phyloP scores from a whole-genome alignment of 2,113 vertebrate species.

The Epinephelus lanceolatus region DNA sequence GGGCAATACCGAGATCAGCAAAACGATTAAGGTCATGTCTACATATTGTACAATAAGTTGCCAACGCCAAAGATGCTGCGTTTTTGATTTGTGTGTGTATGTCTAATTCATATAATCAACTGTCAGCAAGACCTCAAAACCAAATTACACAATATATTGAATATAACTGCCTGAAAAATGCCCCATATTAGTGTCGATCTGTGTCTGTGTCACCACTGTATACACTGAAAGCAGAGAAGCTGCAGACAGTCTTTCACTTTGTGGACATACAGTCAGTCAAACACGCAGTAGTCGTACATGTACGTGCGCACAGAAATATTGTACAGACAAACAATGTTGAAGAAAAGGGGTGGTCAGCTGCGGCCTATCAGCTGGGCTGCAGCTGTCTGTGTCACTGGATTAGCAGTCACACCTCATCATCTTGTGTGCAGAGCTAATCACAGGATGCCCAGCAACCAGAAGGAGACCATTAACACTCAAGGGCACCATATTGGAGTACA shows the following conservation, averaged over 20 bases:
- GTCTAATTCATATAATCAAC: background rate
- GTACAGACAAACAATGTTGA: conserved; percentile 27
- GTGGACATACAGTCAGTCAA: background rate
- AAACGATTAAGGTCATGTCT: too few species aligned
- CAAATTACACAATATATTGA: background rate
- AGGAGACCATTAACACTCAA: conserved; percentile 66
- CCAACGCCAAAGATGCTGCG: background rate
- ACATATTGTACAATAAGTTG: too few species aligned
- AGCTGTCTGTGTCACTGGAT: conserved; percentile 67
- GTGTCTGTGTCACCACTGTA: background rate
- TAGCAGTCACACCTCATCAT: conserved; percentile 72
- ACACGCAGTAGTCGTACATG: conserved; percentile 7
- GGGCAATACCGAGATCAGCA: too few species aligned
- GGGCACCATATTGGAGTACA: conserved; percentile 27
- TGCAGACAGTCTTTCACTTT: background rate
- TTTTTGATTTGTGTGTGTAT: background rate
- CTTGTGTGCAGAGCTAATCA: conserved; percentile 63
- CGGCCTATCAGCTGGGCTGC: conserved; percentile 57
- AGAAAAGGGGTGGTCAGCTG: conserved; percentile 6
- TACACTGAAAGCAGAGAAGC: background rate
- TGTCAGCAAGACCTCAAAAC: background rate
- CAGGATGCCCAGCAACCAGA: conserved; percentile 64
- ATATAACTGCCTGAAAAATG: background rate
- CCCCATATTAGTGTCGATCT: background rate
- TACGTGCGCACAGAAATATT: background rate